Conservation (phyloP, 2,888 invertebrate genomes). For the Leptopilina syphax region DNA sequence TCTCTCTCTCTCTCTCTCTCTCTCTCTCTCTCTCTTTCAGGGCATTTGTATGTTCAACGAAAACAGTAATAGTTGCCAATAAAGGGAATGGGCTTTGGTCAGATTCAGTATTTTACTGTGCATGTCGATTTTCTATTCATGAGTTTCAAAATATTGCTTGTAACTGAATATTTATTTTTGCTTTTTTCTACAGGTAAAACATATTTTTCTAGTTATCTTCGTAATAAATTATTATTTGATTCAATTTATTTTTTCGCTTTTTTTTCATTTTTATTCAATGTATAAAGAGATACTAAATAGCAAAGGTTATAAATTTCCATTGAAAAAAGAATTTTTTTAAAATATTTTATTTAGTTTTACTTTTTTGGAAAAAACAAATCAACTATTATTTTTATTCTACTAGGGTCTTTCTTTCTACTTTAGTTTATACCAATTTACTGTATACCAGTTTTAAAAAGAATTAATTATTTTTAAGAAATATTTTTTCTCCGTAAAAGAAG, state of each 20-base stretch:
- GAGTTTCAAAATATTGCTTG: slow-evolving; percentile 12
- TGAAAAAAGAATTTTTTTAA: too few species aligned
- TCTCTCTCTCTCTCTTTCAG: background rate
- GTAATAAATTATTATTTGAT: slow-evolving; percentile 4
- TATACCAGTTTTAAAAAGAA: too few species aligned
- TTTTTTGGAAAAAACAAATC: too few species aligned
- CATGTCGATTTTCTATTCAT: slow-evolving; percentile 27
- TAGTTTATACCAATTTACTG: too few species aligned
- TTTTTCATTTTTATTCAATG: background rate
- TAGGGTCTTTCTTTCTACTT: too few species aligned
- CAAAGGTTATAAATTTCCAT: too few species aligned
- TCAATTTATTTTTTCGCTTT: background rate
- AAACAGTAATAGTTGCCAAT: slow-evolving; percentile 21
- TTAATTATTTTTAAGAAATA: background rate
- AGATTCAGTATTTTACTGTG: slow-evolving; percentile 4
- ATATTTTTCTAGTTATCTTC: background rate
- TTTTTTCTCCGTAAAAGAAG: background rate
- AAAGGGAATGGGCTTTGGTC: slow-evolving; percentile 25
- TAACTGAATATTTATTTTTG: background rate
- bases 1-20: too few species aligned
- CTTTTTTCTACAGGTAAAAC: background rate
- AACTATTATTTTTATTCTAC: too few species aligned
- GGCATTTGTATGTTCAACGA: slow-evolving; percentile 5
- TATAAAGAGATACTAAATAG: too few species aligned
- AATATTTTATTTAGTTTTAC: too few species aligned